phyloP scores from a whole-genome alignment of 2,113 vertebrate genomes.

The Xiphias gladius region DNA sequence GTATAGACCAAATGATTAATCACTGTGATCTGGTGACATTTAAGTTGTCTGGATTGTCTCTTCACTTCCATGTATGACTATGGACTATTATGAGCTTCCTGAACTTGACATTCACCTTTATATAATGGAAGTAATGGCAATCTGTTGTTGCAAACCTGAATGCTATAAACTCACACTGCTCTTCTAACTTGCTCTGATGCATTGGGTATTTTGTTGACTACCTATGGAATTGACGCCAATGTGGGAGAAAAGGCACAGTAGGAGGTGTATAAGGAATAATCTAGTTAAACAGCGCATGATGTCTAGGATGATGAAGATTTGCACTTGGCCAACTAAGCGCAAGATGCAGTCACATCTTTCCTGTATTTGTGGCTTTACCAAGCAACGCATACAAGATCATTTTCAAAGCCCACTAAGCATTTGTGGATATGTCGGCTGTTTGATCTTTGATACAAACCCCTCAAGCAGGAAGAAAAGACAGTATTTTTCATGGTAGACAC shows the following conservation, averaged over 20 bases:
- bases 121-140: background rate
- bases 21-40: background rate
- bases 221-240: background rate
- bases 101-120: background rate
- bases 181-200: conserved; percentile 5
- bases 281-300: background rate
- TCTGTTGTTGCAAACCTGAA: conserved; percentile 13
- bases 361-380: background rate
- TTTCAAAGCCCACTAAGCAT: conserved; percentile 19
- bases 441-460: conserved; percentile 23
- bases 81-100: background rate
- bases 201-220: background rate
- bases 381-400: background rate
- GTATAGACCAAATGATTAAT: background rate
- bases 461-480: background rate
- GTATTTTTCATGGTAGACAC: conserved; percentile 16
- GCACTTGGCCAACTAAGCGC: background rate
- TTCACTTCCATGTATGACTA: background rate
- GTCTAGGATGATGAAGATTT: conserved; percentile 21
- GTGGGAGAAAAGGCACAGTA: background rate
- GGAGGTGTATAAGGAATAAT: background rate
- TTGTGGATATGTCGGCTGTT: conserved; percentile 22
- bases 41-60: background rate
- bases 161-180: conserved; percentile 47
- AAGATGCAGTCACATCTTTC: background rate